Conservation (phyloP, 2,797 vertebrate genomes). For the Aphelocoma californica region DNA sequence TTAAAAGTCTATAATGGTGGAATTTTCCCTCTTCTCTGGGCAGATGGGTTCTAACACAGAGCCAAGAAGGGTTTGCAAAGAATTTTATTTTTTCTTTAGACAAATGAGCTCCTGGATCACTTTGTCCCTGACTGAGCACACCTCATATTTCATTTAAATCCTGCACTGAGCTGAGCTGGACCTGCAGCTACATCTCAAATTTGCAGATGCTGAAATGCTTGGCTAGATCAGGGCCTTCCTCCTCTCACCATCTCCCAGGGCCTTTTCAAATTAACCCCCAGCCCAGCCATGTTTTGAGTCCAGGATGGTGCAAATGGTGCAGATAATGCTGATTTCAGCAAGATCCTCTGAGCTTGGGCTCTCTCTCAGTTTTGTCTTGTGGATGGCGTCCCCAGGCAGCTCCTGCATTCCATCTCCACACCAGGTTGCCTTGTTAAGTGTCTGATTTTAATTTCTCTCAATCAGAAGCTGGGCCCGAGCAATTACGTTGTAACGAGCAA, state of each 20-base stretch:
- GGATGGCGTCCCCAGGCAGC: not conserved
- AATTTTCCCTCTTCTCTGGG: not conserved
- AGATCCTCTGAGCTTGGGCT: not conserved
- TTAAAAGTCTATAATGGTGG: not conserved
- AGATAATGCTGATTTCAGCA: not conserved
- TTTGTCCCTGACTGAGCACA: not conserved
- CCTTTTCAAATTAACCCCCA: not conserved
- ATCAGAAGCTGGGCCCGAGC: conserved; percentile 1
- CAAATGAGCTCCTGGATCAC: not conserved
- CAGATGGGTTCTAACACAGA: not conserved
- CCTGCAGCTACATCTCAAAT: not conserved
- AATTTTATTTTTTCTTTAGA: not conserved
- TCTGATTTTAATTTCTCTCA: conserved; percentile 56
- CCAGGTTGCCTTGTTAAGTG: conserved; percentile 42
- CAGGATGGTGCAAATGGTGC: not conserved
- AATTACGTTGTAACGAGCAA: conserved; percentile 39
- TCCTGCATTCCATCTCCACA: not conserved
- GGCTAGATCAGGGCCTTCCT: not conserved
- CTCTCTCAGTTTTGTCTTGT: not conserved
- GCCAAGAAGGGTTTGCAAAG: not conserved
- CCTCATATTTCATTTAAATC: not conserved
- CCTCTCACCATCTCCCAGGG: not conserved
- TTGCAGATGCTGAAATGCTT: not conserved
- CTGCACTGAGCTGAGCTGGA: not conserved
- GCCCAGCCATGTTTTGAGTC: not conserved